Evolutionary conservation across 1,140 invertebrate genomes (phyloP), one percentile per base, ranked within the genome.

Genomic region (Lepidostoma basale): DNA sequence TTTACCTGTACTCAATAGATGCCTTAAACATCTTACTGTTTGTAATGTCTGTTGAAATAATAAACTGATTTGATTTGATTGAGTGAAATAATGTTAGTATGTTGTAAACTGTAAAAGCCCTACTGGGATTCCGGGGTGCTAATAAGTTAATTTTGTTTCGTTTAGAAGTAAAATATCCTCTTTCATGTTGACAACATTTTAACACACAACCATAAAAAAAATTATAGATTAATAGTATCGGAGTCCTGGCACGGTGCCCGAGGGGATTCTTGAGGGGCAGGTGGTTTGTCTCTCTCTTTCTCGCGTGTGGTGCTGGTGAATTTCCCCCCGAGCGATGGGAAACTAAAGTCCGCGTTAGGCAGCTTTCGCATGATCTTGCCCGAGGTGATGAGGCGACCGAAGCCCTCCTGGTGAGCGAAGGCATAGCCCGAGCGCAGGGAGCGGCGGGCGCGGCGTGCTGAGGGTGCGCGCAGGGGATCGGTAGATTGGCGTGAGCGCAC

Each of bases 361-460:
- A 91, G 79, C 78, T 91, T 91, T 65, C 91, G 88, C 95, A 98
- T 98, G 74, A 98, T 97, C 81, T 97, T 97, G 36, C 98, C 98
- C 33, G 95, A 98, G 3, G 96, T 98, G 75, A 99, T 99, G 20
- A 99, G 89, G 6, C 96, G 88, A 36, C 97, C 98, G 83, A 99
- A 99, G 74, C 98, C 97, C 85, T 98, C 94, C 77, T 92, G 86
- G 83, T 99, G 98, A 26, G 98, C 95, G 84, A 99, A 99, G 1
- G 98, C 98, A 80, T 99, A 99, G 33, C 97, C 97, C 0, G 96
- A 98, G 12, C 97, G 89, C 40, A 98, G 87, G 3, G 95, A 98
- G 56, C 95, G 89, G 22, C 95, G 85, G 47, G 90, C 92, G 72
- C 94, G 87, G 65, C 94, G 86, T 0, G 95, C 90, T 9, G 94